phyloP scores from a whole-genome alignment of 2,797 vertebrate genomes.

The Cuniculus paca region DNA sequence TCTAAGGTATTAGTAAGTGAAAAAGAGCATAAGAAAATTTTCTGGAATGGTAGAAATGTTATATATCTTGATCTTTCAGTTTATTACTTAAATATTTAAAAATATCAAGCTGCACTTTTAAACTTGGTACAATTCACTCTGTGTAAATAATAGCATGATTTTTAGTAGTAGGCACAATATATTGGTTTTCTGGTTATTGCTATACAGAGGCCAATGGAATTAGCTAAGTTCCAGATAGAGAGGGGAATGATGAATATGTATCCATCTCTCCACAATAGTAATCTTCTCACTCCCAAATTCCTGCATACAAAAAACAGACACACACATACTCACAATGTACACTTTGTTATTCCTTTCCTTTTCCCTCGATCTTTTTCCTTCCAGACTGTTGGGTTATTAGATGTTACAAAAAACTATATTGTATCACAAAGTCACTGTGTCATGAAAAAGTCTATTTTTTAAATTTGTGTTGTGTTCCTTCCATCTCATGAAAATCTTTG shows the following conservation, averaged over 20 bases:
- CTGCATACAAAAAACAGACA: not conserved
- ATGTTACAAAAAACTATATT: not conserved
- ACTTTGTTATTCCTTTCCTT: not conserved
- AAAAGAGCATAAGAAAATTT: not conserved
- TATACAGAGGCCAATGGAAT: not conserved
- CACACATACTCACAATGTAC: no score
- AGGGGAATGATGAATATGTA: not conserved
- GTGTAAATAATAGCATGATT: not conserved
- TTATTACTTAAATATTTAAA: not conserved
- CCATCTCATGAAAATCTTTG: not conserved
- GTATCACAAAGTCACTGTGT: not conserved
- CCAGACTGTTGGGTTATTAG: not conserved
- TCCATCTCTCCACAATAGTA: not conserved
- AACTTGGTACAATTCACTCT: not conserved
- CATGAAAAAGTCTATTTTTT: not conserved
- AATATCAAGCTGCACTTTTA: not conserved
- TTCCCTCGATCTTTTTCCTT: not conserved
- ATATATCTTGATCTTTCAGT: not conserved
- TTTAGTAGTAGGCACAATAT: not conserved
- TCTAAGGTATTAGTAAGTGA: not conserved
- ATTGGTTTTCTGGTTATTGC: not conserved
- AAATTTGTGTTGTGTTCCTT: not conserved
- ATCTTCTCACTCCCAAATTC: not conserved
- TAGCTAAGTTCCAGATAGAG: not conserved
- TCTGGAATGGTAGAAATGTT: conserved; percentile 24